Evolutionary conservation across 2,797 vertebrate species (phyloP).

Genomic region (Sebastes iracundus): DNA sequence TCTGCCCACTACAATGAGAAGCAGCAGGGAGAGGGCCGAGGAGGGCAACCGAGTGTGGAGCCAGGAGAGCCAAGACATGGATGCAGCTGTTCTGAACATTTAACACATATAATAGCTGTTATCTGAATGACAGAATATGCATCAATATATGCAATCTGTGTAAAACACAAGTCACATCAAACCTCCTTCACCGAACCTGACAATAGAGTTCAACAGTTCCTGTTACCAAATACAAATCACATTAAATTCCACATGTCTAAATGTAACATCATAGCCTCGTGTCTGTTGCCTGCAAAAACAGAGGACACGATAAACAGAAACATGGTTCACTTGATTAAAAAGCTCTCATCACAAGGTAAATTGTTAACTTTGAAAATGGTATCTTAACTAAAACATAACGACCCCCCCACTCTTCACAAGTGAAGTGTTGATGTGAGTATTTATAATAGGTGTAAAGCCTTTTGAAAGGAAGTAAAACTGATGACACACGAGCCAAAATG

Average conservation of each 20-base stretch:
- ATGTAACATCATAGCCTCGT: not conserved
- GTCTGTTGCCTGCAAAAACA: not conserved
- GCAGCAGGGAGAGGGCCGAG: slow-evolving; percentile 28
- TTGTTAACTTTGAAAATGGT: not conserved
- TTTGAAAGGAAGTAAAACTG: slow-evolving; percentile 17
- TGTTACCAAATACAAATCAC: not conserved
- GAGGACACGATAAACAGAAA: not conserved
- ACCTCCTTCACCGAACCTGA: not conserved
- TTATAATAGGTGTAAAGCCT: slow-evolving; percentile 37
- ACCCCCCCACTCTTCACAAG: not conserved
- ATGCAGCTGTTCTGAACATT: slow-evolving; percentile 17
- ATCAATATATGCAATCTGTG: not conserved
- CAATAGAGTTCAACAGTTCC: not conserved
- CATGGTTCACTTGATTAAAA: not conserved
- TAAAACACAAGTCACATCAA: not conserved
- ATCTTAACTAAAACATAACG: not conserved
- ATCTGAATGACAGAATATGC: not conserved
- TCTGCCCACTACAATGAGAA: slow-evolving; percentile 24
- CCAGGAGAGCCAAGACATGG: slow-evolving; percentile 41
- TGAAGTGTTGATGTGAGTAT: slow-evolving; percentile 12
- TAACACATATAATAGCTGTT: not conserved
- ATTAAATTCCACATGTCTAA: not conserved
- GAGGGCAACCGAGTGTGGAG: not conserved
- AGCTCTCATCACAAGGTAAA: not conserved
- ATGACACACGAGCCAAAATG: slow-evolving; percentile 35